Conservation (phyloP, 1,140 invertebrate species). For the Achatina immaculata region DNA sequence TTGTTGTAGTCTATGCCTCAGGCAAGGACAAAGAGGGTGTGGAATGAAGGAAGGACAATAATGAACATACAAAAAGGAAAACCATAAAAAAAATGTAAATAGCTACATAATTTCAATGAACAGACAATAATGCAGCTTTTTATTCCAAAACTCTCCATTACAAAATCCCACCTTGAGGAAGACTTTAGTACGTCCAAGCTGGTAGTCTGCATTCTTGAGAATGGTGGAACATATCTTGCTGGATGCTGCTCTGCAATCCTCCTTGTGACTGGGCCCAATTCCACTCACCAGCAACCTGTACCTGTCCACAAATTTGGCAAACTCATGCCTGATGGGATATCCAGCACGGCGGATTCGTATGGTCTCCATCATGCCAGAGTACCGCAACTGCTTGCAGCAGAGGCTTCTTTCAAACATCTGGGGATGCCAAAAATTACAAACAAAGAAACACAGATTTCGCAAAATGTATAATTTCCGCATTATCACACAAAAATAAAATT, state of each 20-base stretch:
- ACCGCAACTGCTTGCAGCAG: conserved; percentile 95
- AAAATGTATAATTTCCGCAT: too few species aligned
- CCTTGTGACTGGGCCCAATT: conserved; percentile 91
- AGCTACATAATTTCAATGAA: too few species aligned
- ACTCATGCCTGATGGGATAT: conserved; percentile 97
- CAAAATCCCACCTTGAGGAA: conserved; percentile 90
- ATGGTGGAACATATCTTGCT: conserved; percentile 90
- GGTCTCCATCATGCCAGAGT: conserved; percentile 99
- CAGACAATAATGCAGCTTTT: too few species aligned
- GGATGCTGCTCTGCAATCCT: conserved; percentile 84
- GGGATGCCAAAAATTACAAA: too few species aligned
- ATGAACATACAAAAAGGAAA: too few species aligned
- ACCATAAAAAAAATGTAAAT: too few species aligned
- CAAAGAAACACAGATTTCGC: neutral
- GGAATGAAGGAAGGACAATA: too few species aligned
- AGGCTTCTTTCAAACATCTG: conserved; percentile 95
- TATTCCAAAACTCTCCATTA: too few species aligned
- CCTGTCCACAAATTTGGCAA: conserved; percentile 95
- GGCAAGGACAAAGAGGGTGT: too few species aligned
- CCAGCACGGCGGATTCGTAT: conserved; percentile 96
- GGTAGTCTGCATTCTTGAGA: conserved; percentile 93
- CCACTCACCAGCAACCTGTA: conserved; percentile 95
- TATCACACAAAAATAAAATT: too few species aligned
- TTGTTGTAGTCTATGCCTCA: too few species aligned
- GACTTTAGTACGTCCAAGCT: conserved; percentile 97